These are phyloP conservation scores for Sebastes melanostomus DNA, from an alignment of 2,797 vertebrate species.

Conservation along the genomic window DNA sequence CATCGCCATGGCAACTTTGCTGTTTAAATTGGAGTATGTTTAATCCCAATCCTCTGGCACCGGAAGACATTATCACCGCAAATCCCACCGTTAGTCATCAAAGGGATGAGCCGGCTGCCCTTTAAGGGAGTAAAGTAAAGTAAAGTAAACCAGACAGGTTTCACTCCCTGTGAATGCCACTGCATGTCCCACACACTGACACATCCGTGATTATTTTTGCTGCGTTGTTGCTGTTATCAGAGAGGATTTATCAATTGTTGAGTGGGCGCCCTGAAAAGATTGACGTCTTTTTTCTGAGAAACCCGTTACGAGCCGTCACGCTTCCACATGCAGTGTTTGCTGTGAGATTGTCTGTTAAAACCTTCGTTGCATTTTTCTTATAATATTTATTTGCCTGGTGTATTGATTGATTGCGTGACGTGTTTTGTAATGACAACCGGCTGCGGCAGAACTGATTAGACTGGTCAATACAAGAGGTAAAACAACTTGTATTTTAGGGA, in stretches of 20 bases:
- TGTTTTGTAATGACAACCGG: slow-evolving; percentile 38
- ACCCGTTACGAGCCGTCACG: neutral
- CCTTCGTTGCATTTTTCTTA: slow-evolving; percentile 1
- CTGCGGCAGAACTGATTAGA: slow-evolving; percentile 36
- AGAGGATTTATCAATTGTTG: slow-evolving; percentile 30
- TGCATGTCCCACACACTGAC: slow-evolving; percentile 23
- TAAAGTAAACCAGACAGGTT: slow-evolving; percentile 40
- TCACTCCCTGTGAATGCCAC: slow-evolving; percentile 52
- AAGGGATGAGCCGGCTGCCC: slow-evolving; percentile 74
- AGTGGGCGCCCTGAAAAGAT: slow-evolving; percentile 22
- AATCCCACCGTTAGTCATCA: slow-evolving; percentile 76
- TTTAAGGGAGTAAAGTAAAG: slow-evolving; percentile 57
- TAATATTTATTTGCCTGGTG: slow-evolving; percentile 15
- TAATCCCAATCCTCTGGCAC: slow-evolving; percentile 80
- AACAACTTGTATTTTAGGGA: neutral
- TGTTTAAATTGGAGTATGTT: slow-evolving; percentile 77
- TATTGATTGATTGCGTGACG: slow-evolving; percentile 27
- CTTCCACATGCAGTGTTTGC: neutral
- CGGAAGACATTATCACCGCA: slow-evolving; percentile 80
- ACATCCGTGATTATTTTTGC: slow-evolving; percentile 16
- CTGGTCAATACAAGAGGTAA: slow-evolving; percentile 13
- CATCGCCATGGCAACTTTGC: slow-evolving; percentile 79
- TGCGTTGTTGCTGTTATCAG: slow-evolving; percentile 21
- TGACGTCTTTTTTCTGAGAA: slow-evolving; percentile 19
- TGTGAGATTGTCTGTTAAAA: neutral